These are phyloP conservation scores for Amaurobius ferox DNA, from an alignment of 2,888 invertebrate species.

Conservation along the genomic window DNA sequence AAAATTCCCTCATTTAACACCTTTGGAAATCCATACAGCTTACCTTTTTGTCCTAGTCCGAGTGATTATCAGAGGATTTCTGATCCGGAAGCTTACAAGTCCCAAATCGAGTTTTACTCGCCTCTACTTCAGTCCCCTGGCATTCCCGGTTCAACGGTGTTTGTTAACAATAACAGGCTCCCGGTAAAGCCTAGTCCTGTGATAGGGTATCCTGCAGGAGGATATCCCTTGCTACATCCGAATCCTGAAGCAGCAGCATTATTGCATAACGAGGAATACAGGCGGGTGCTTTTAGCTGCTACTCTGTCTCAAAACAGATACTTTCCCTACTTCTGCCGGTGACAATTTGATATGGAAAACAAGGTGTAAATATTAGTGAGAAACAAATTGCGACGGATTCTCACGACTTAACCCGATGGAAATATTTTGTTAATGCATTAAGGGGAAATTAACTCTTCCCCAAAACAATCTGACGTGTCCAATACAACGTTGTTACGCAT, in stretches of 20 bases:
- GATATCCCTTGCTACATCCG: constrained; percentile 31
- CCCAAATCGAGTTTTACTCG: neutral
- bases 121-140: neutral
- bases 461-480: no score
- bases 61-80: constrained; percentile 27
- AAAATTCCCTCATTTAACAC: constrained; percentile 24
- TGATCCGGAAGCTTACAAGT: constrained; percentile 15
- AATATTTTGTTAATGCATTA: no score
- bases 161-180: constrained; percentile 20
- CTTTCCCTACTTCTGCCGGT: constrained; percentile 38
- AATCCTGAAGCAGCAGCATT: constrained; percentile 19
- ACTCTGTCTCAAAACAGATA: constrained; percentile 49
- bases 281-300: constrained; percentile 36
- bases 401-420: no score
- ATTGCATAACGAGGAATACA: constrained; percentile 49
- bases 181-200: constrained; percentile 66
- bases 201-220: constrained; percentile 34
- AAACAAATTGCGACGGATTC: no score
- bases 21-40: neutral
- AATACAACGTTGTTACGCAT: no score
- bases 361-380: no score
- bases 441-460: no score
- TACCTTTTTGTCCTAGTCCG: neutral
- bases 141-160: neutral
- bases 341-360: neutral